Conservation (phyloP, 1,140 invertebrate species). For the Drosophila watanabei region DNA sequence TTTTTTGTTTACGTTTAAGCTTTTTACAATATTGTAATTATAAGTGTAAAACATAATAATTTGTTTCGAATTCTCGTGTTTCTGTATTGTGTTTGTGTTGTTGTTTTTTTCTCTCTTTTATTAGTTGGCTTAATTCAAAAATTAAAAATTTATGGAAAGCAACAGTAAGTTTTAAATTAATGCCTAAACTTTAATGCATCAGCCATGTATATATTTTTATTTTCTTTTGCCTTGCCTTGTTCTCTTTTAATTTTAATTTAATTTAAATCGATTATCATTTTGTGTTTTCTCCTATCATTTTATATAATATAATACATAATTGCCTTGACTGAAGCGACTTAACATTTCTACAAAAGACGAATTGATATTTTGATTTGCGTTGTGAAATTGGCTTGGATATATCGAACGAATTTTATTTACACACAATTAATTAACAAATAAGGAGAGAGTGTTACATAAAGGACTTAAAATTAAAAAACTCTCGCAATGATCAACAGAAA, state of each 20-base stretch:
- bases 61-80: conserved; percentile 33
- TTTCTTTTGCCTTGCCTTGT: conserved; percentile 3
- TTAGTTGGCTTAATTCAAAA: conserved; percentile 72
- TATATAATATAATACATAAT: conserved; percentile 83
- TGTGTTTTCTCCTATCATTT: conserved; percentile 29
- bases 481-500: conserved; percentile 59
- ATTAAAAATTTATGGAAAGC: conserved; percentile 80
- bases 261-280: conserved; percentile 55
- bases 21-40: conserved; percentile 75
- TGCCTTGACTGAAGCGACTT: conserved; percentile 76
- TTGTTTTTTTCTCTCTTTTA: conserved; percentile 21
- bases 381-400: conserved; percentile 40
- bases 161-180: conserved; percentile 71
- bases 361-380: conserved; percentile 72
- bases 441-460: conserved; percentile 42
- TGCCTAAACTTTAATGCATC: conserved; percentile 65
- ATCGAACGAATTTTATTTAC: conserved; percentile 69
- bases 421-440: conserved; percentile 73
- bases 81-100: conserved; percentile 21
- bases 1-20: conserved; percentile 66
- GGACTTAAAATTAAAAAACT: conserved; percentile 77
- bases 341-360: conserved; percentile 68
- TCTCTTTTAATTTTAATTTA: conserved; percentile 38
- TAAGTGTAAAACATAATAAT: conserved; percentile 72
- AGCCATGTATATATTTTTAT: conserved; percentile 9